Conservation (phyloP, 1,140 invertebrate species). For the Drosophila mayri region DNA sequence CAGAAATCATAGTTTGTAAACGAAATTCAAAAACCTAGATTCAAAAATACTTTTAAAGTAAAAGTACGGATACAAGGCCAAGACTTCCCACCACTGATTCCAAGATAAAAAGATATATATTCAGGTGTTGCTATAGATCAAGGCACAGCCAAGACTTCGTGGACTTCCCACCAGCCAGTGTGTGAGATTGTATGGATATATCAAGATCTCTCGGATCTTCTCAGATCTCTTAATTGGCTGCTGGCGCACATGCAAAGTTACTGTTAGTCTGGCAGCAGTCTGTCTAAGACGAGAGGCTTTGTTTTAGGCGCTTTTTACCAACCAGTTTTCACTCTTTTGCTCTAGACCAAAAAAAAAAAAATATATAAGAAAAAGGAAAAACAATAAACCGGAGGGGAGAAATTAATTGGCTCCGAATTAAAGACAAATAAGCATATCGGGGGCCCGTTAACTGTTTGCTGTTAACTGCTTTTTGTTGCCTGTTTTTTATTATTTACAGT, state of each 20-base stretch:
- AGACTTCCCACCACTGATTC: constrained; percentile 3
- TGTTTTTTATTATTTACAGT: constrained; percentile 60
- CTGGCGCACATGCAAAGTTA: constrained; percentile 15
- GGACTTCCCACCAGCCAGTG: constrained; percentile 3
- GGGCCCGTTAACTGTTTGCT: constrained; percentile 61
- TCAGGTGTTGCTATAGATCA: not conserved
- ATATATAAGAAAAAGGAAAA: not conserved
- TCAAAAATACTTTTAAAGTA: no score
- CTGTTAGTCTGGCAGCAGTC: constrained; percentile 32
- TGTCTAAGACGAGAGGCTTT: constrained; percentile 2
- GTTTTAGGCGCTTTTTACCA: not conserved
- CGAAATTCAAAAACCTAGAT: not conserved
- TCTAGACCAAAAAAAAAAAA: not conserved
- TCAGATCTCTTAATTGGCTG: constrained; percentile 10
- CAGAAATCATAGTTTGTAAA: not conserved
- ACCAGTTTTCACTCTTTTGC: constrained; percentile 34
- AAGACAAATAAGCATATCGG: constrained; percentile 71
- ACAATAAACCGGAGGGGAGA: constrained; percentile 55
- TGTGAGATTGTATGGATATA: not conserved
- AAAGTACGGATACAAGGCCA: not conserved
- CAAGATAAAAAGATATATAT: constrained; percentile 1
- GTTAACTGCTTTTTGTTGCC: constrained; percentile 1
- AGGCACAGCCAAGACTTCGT: not conserved
- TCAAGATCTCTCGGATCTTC: not conserved
- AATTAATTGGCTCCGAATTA: constrained; percentile 78